Evolutionary conservation across 2,797 vertebrate genomes (phyloP), one percentile per base, ranked within the genome.

Genomic region (Pseudomugil tenellus): DNA sequence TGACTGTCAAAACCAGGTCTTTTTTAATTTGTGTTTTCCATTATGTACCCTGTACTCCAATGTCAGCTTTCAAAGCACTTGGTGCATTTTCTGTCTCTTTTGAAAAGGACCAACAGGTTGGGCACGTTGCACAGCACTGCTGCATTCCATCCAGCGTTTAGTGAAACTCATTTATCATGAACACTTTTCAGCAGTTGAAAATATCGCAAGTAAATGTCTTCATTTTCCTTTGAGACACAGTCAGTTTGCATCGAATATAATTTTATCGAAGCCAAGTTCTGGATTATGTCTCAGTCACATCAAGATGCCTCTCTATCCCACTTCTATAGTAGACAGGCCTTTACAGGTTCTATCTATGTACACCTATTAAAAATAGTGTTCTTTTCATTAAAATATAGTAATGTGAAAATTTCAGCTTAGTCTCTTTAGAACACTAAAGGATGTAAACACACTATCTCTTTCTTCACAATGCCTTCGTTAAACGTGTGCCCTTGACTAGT

Each of bases 401-500:
- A 49, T 23, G 13, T 32, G 32, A 8, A 9, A 21, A 9, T 48
- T 51, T 5, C 13, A 26, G 21, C 48, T 26, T 14, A 51, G 13
- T 25, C 48, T 5, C 23, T 49, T 21, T 3, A 5, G 14, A 4
- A 3, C 9, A 49, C 21, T n/a, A 49, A 21, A 49, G 23, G 3
- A 1, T 21, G 8, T 9, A 46, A 46, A 46, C 43, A 48, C 11
- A 3, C 9, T 21, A 21, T 48, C 43, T n/a, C 7, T 48, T 48
- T n/a, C 49, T 26, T 52, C 26, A 32, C 37, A 59, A 39, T 62
- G 3, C 12, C 16, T 53, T 6, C 54, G 26, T 60, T 21, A 43
- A 51, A 39, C 46, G 13, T 54, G 5, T 28, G 13, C n/a, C 21
- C 67, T 54, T 57, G 31, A 70, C n/a, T 35, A 53, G 2, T 39